Percentiles rank a stretch among this genome's conserved stretches.
Evolutionary conservation across 1,140 invertebrate genomes (phyloP).

Genomic region (Cardiocondyla obscurior): DNA sequence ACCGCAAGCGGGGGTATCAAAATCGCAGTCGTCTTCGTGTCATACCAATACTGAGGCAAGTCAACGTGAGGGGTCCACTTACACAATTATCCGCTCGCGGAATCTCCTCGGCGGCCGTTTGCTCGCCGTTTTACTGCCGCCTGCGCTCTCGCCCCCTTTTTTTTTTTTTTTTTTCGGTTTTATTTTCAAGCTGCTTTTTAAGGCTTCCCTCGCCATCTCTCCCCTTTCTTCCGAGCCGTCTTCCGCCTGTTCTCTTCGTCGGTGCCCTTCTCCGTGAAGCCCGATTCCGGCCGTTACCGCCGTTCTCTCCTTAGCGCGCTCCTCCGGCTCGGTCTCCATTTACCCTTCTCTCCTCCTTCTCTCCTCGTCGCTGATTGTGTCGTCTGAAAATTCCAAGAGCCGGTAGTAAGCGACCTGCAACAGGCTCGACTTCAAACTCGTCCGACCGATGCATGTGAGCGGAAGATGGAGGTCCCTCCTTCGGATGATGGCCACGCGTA

Average conservation of each 20-base stretch:
- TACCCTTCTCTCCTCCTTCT: conserved; percentile 42
- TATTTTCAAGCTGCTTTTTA: conserved; percentile 64
- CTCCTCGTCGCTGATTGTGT: conserved; percentile 10
- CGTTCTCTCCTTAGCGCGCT: conserved; percentile 29
- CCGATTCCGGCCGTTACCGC: conserved; percentile 28
- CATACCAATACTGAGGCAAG: conserved; percentile 48
- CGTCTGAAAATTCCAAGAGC: conserved; percentile 21
- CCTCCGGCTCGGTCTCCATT: conserved; percentile 33
- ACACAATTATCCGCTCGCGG: conserved; percentile 80
- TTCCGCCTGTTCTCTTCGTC: conserved; percentile 43
- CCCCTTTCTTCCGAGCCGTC: conserved; percentile 58
- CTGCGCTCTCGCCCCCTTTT: conserved; percentile 60
- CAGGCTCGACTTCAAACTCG: background rate
- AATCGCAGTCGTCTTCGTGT: conserved; percentile 28
- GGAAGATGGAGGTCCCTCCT: background rate
- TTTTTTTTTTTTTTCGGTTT: conserved; percentile 64
- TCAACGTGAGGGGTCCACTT: conserved; percentile 72
- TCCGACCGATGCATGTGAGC: background rate
- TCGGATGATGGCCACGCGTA: background rate
- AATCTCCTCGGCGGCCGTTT: conserved; percentile 75
- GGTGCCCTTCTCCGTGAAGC: background rate
- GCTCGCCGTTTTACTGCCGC: conserved; percentile 76
- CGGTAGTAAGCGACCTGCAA: background rate
- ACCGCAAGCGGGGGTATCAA: conserved; percentile 34
- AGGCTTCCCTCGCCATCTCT: conserved; percentile 43